These are phyloP conservation scores for Gavialis gangeticus DNA, from an alignment of 2,113 vertebrate genomes.

Conservation along the genomic window DNA sequence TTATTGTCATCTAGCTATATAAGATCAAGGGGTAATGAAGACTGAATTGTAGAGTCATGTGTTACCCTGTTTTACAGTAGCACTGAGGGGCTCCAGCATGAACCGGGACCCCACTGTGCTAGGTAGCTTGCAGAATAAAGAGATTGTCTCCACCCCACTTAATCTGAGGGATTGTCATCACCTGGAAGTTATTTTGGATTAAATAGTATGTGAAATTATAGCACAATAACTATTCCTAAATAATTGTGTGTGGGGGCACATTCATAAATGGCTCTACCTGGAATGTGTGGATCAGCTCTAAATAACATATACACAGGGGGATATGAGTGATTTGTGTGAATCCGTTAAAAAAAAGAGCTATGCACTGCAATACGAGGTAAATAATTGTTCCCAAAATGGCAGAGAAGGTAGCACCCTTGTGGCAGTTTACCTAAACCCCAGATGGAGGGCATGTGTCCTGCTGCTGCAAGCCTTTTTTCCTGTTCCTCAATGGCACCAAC, in stretches of 20 bases:
- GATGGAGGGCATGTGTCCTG: neutral
- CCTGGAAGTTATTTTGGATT: neutral
- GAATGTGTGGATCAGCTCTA: neutral
- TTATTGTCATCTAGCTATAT: neutral
- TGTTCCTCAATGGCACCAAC: slow-evolving; percentile 2
- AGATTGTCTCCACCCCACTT: neutral
- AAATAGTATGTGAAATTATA: neutral
- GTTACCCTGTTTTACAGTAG: neutral
- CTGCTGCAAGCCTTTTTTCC: neutral
- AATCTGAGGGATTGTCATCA: neutral
- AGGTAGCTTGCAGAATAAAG: neutral
- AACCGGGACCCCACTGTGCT: neutral
- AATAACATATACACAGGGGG: neutral
- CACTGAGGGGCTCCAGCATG: neutral
- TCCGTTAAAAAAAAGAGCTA: too few species aligned
- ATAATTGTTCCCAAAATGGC: neutral
- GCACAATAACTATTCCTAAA: neutral
- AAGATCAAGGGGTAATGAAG: neutral
- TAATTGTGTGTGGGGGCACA: slow-evolving; percentile 3
- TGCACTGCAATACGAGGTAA: too few species aligned
- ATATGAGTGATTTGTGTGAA: too few species aligned
- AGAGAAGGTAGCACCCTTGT: neutral
- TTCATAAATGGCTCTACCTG: slow-evolving; percentile 20
- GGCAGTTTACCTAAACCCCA: slow-evolving; percentile 36
- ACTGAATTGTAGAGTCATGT: neutral